phyloP scores from a whole-genome alignment of 2,888 invertebrate species.

The Choristoneura rosaceana region DNA sequence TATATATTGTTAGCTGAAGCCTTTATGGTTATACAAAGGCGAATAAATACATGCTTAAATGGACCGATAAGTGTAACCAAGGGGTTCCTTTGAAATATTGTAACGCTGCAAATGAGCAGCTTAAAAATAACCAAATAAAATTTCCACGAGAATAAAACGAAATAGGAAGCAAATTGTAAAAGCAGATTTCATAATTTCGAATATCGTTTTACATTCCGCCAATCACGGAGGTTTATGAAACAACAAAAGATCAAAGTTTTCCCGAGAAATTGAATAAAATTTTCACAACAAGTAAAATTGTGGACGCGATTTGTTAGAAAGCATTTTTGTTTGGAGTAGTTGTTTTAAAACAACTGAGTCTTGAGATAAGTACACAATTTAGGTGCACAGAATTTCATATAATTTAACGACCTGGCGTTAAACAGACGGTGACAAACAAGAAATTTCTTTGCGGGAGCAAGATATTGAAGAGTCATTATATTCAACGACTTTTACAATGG shows the following conservation, averaged over 20 bases:
- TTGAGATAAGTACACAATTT: not conserved
- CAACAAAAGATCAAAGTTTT: conserved; percentile 17
- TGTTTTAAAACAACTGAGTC: not conserved
- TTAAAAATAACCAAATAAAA: not conserved
- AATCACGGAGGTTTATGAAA: conserved; percentile 14
- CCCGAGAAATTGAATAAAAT: not conserved
- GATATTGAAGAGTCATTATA: conserved; percentile 17
- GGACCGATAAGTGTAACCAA: not conserved
- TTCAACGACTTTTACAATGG: conserved; percentile 17
- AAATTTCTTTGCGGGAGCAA: conserved; percentile 1
- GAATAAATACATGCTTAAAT: not conserved
- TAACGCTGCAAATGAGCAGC: not conserved
- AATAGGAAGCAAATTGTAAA: conserved; percentile 20
- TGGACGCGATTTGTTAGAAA: not conserved
- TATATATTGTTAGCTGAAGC: not conserved
- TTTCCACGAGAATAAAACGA: not conserved
- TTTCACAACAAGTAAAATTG: not conserved
- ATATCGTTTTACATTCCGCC: conserved; percentile 20
- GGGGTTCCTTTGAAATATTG: not conserved
- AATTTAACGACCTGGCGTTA: not conserved
- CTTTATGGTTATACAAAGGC: conserved; percentile 5
- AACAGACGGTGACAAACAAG: not conserved
- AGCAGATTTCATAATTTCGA: conserved; percentile 12
- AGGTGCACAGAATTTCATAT: not conserved
- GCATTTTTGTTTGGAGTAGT: not conserved